Evolutionary conservation across 2,888 invertebrate genomes (phyloP), one percentile per base, ranked within the genome.

Genomic region (Dolomedes plantarius): DNA sequence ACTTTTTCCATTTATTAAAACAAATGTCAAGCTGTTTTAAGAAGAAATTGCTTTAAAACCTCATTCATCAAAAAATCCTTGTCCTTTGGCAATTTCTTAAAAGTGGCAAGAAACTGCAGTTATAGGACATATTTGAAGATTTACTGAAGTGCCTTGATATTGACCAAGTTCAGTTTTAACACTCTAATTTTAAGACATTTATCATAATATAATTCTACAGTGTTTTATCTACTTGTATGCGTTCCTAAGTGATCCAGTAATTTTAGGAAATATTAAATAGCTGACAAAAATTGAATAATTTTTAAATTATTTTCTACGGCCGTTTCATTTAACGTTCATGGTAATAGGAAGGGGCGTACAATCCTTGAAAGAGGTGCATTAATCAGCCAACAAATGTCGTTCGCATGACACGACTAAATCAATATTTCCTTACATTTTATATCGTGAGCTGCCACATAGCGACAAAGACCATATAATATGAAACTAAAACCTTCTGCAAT

Each of bases 401-500:
- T 78, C 29, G 46, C n/a, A 28, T 71, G 62, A 78, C 62, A 41
- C 39, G 50, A 56, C 27, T 29, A 31, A 71, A 78, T 78, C 31
- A 71, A 78, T 71, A 78, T 78, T 62, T 62, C 71, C 36, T 78
- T 78, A 71, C 71, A 29, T 78, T 78, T 78, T 78, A 78, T 68
- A 71, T 78, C 68, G 36, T 29, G 78, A 68, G 36, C 56, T 78
- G 46, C 46, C 46, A 46, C 46, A 69, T 50, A 68, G 46, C 41
- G 78, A 71, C 62, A 71, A 78, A 50, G 19, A 19, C 16, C 39
- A 31, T 39, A 56, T 62, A 69, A 39, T 41, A 67, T 67, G 46
- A 62, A 71, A 78, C 27, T 78, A 31, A 71, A 78, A 69, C 29
- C 19, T 13, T 31, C 23, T 7, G 36, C 62, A 19, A 71, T 71